phyloP scores from a whole-genome alignment of 2,797 vertebrate species.

The Alca torda region DNA sequence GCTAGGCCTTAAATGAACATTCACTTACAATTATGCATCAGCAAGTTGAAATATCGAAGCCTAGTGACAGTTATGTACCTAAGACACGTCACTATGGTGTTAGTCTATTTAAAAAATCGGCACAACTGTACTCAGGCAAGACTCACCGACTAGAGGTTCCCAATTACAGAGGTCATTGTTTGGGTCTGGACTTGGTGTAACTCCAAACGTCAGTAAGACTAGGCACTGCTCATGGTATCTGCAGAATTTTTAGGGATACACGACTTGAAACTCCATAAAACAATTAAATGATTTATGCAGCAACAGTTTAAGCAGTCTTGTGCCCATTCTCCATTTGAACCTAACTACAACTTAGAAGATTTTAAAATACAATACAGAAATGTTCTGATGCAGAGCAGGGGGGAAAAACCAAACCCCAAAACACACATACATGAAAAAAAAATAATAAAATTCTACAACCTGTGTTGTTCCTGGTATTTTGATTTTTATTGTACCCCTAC shows the following conservation, averaged over 20 bases:
- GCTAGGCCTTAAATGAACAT: neutral
- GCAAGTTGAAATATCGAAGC: neutral
- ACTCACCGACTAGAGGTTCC: neutral
- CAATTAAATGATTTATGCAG: neutral
- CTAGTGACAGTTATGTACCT: neutral
- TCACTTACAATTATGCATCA: neutral
- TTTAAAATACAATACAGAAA: neutral
- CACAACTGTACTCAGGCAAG: neutral
- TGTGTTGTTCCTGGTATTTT: neutral
- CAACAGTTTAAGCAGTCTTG: neutral
- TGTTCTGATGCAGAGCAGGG: neutral
- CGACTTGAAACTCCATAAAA: neutral
- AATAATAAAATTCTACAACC: neutral
- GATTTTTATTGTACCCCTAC: neutral
- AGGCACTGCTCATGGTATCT: neutral
- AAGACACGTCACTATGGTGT: accelerated
- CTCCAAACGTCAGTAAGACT: neutral
- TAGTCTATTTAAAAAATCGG: neutral
- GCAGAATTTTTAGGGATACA: neutral
- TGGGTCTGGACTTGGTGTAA: neutral
- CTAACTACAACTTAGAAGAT: neutral
- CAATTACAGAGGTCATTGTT: neutral
- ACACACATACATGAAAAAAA: neutral
- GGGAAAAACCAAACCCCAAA: neutral
- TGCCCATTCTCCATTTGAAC: neutral